phyloP scores from a whole-genome alignment of 1,140 invertebrate species.

The Habropoda laboriosa region DNA sequence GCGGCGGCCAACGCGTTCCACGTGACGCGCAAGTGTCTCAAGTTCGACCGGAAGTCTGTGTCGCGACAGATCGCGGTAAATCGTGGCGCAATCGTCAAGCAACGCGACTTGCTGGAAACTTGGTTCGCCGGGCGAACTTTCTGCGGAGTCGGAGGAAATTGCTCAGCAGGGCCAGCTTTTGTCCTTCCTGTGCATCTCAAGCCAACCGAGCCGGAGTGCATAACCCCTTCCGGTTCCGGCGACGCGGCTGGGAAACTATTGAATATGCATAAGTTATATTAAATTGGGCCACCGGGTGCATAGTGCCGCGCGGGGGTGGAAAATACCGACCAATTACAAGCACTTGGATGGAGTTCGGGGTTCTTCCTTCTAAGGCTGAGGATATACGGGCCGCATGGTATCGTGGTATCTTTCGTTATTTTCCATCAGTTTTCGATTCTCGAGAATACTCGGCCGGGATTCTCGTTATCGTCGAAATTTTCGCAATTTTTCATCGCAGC shows the following conservation, averaged over 20 bases:
- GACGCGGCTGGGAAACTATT: slow-evolving; percentile 66
- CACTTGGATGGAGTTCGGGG: slow-evolving; percentile 65
- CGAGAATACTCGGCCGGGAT: not conserved
- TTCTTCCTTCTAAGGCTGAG: slow-evolving; percentile 24
- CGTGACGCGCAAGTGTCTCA: slow-evolving; percentile 2
- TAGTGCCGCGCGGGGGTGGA: slow-evolving; percentile 42
- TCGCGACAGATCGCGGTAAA: slow-evolving; percentile 64
- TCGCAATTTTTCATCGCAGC: too few relatives aligned
- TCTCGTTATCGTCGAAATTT: not conserved
- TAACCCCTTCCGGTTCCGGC: slow-evolving; percentile 45
- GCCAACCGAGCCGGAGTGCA: slow-evolving; percentile 27
- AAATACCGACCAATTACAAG: slow-evolving; percentile 70
- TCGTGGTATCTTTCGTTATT: not conserved
- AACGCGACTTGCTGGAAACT: slow-evolving; percentile 61
- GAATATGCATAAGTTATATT: slow-evolving; percentile 80
- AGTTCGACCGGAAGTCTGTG: slow-evolving; percentile 58
- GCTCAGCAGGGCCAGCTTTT: slow-evolving; percentile 73
- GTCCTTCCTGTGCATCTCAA: slow-evolving; percentile 67
- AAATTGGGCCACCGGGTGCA: slow-evolving; percentile 75
- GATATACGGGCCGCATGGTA: slow-evolving; percentile 18
- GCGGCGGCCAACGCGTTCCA: not conserved
- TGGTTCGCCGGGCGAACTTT: slow-evolving; percentile 57
- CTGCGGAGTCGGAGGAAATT: slow-evolving; percentile 68
- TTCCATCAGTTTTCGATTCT: not conserved
- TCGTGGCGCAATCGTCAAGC: slow-evolving; percentile 72